These are phyloP conservation scores for Crematogaster levior DNA, from an alignment of 2,888 invertebrate species.

Conservation along the genomic window DNA sequence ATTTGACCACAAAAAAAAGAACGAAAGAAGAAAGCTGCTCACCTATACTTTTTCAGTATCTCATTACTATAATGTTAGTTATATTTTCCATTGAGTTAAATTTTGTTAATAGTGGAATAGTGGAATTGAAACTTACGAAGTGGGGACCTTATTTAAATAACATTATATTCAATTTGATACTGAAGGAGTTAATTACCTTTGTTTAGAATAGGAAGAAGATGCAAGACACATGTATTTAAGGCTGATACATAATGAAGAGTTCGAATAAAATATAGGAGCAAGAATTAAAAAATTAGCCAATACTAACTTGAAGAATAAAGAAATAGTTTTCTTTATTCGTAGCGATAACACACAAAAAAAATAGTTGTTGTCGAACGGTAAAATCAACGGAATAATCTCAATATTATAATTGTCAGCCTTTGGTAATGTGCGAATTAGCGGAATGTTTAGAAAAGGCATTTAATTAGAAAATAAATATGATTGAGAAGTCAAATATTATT, in stretches of 20 bases:
- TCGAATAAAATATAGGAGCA: constrained; percentile 29
- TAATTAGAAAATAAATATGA: constrained; percentile 22
- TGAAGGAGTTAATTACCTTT: constrained; percentile 7
- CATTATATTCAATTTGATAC: constrained; percentile 5
- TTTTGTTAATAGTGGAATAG: background rate
- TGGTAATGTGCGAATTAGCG: constrained; percentile 11
- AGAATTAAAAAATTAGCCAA: constrained; percentile 19
- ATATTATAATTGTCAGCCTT: constrained; percentile 16
- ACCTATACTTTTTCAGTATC: constrained; percentile 32
- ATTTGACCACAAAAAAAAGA: background rate
- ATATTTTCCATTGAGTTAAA: constrained; percentile 18
- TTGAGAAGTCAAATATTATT: background rate
- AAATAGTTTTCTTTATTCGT: constrained; percentile 15
- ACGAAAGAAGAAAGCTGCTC: background rate
- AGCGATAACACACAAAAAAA: background rate
- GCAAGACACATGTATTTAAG: constrained; percentile 24
- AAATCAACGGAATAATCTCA: constrained; percentile 13
- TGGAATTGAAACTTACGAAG: constrained; percentile 3
- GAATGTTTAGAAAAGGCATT: constrained; percentile 6
- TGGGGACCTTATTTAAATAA: constrained; percentile 17
- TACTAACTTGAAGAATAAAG: constrained; percentile 12
- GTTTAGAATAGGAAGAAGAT: constrained; percentile 17
- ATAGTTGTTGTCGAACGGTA: constrained; percentile 2
- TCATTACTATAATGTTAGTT: background rate
- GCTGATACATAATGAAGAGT: constrained; percentile 44